Evolutionary conservation across 2,797 vertebrate genomes (phyloP), one percentile per base, ranked within the genome.

Genomic region (Aldrovandia affinis): DNA sequence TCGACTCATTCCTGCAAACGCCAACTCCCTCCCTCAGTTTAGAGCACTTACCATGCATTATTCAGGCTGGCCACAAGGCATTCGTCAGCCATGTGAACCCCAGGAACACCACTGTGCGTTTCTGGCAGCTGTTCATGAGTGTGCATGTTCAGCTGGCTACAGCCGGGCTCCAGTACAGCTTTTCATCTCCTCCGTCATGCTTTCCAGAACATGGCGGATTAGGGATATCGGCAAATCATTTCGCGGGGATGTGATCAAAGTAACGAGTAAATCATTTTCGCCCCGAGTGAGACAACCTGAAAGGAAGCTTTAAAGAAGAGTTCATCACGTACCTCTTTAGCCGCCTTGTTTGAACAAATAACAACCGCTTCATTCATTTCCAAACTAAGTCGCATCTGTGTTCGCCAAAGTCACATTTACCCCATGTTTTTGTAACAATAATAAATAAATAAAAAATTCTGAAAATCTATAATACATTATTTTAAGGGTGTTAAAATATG

Each of bases 21-120:
- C 87, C 86, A 89, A 86, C 86, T 88, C 84, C 86, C 4, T 77
- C 70, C 85, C 87, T 83, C 88, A 84, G 90, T 90, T 91, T 84
- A 86, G 80, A 87, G 88, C 91, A 91, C 90, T 94, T 87, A 90
- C 25, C 82, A 92, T 93, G 57, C 42, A 92, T 94, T 91, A 93
- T 94, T 94, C 88, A 94, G 90, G 84, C 82, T 25, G 86, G 90
- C 85, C 88, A 89, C 87, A 83, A 85, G 81, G 54, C 83, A 83
- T 57, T 33, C n/a, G 83, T 81, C 86, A 86, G 86, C 86, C 88
- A 87, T n/a, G 79, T 87, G 87, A 86, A 54, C 84, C 84, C 65
- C 80, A 83, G 84, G 79, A 73, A 86, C 83, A 57, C 75, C 84
- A 10, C 84, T 84, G 85, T 86, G 85, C 79, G 61, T 80, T 75